Base-by-base conservation (phyloP, 2,888 invertebrate species). In the Chalcosyrphus nemorum region DNA sequence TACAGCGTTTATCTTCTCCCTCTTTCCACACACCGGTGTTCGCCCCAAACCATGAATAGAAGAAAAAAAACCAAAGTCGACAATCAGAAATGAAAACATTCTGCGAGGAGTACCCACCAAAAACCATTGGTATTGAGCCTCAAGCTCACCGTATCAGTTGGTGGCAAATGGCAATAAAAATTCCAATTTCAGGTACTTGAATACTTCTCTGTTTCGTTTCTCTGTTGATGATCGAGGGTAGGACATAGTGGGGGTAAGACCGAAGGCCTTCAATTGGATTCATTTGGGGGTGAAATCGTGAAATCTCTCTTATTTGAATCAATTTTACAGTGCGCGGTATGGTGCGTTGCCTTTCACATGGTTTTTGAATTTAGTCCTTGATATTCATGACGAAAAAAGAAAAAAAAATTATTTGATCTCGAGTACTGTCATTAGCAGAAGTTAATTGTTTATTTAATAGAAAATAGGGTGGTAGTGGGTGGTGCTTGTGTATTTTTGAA, bases 111-210 rank as follows among this genome's bases (percentile, higher is more conserved):
- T n/a, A n/a, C 38, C 38, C 4, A 13, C 13, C 35, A n/a, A 38
- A 38, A 38, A 38, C 41, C 41, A 41, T 43, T 7, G n/a, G 17
- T 43, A 17, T 15, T 15, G 17, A 43, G 43, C 45, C 19, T 19
- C 19, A 9, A 19, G 45, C 45, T 45, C 5, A 45, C 19, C 45
- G 45, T 2, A 45, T 45, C 45, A 19, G 19, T 45, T 43, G 17
- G 45, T 45, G 38, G 38, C 38, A 38, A 38, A 38, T 45, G 17
- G 19, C 45, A 45, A 45, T 45, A 47, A 32, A 17, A 63, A 45
- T 45, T 9, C 29, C 38, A 47, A 63, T 47, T 47, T 47, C 45
- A 63, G 32, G 45, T 63, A 47, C 45, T 47, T 45, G 61, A 19
- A 63, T 63, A 21, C 47, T 32, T 32, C 11, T 13, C 61, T 43